A percentile compares a stretch with the other conserved stretches of the same genome.
Evolutionary conservation across 2,888 invertebrate species (phyloP).

Genomic region (Drosophila dives): DNA sequence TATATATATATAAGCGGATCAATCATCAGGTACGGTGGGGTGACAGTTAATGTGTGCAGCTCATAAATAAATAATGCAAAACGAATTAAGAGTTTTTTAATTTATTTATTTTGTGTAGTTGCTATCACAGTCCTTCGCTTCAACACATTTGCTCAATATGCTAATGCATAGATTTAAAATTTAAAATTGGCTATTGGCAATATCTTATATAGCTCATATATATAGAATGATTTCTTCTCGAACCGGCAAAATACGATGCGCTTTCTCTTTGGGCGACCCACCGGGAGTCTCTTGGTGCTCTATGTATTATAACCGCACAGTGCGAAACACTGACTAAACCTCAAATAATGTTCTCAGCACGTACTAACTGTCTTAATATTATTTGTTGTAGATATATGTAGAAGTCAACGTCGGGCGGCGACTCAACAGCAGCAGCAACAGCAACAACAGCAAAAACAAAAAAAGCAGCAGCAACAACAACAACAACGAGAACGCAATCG

Average conservation of each 20-base stretch:
- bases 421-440: conserved; percentile 24
- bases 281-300: conserved; percentile 53
- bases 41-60: conserved; percentile 46
- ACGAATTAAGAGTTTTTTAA: conserved; percentile 11
- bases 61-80: conserved; percentile 52
- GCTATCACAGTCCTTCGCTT: conserved; percentile 33
- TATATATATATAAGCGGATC: conserved; percentile 33
- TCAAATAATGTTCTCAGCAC: conserved; percentile 83
- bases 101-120: not conserved
- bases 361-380: conserved; percentile 83
- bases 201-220: not conserved
- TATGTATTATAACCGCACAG: conserved; percentile 79
- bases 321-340: conserved; percentile 82
- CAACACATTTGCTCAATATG: conserved; percentile 5
- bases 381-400: conserved; percentile 82
- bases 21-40: conserved; percentile 24
- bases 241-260: conserved; percentile 38
- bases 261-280: conserved; percentile 9
- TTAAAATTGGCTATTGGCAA: not conserved
- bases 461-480: not conserved
- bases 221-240: conserved; percentile 19
- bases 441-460: not conserved
- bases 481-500: conserved; percentile 12
- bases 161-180: not conserved
- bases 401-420: conserved; percentile 69